Conservation (phyloP, 2,888 invertebrate genomes). For the Macrophya annulata region DNA sequence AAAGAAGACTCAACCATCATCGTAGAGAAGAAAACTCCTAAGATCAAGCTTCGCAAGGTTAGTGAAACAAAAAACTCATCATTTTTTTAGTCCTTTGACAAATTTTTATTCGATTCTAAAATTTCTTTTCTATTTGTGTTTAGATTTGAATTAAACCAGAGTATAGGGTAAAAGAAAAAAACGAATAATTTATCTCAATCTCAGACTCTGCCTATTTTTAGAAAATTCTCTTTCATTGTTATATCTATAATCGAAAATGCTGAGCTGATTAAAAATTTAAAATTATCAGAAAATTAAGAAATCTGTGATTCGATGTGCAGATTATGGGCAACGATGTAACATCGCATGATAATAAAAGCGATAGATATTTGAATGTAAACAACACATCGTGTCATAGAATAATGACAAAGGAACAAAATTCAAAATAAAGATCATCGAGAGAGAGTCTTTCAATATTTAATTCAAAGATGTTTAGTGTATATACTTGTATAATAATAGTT, state of each 20-base stretch:
- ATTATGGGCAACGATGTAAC: neutral
- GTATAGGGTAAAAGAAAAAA: neutral
- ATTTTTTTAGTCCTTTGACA: neutral
- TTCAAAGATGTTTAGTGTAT: neutral
- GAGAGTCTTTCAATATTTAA: neutral
- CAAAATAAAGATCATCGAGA: neutral
- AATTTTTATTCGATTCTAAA: neutral
- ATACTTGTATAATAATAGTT: neutral
- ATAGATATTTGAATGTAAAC: neutral
- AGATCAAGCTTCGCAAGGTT: conserved; percentile 80
- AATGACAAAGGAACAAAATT: neutral
- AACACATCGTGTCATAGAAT: neutral
- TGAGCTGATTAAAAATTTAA: neutral
- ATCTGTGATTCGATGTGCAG: neutral
- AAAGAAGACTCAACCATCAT: conserved; percentile 82
- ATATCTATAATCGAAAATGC: neutral
- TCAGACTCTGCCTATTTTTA: neutral
- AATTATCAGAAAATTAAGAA: neutral
- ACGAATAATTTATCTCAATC: neutral
- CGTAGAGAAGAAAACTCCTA: conserved; percentile 76
- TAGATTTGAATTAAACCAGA: neutral
- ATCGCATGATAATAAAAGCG: neutral
- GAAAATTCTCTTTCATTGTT: neutral
- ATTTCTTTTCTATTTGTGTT: neutral
- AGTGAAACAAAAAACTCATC: conserved; percentile 57